Percentiles rank a stretch among this genome's conserved stretches.
Evolutionary conservation across 2,888 invertebrate species (phyloP).

Genomic region (Troilus luridus): DNA sequence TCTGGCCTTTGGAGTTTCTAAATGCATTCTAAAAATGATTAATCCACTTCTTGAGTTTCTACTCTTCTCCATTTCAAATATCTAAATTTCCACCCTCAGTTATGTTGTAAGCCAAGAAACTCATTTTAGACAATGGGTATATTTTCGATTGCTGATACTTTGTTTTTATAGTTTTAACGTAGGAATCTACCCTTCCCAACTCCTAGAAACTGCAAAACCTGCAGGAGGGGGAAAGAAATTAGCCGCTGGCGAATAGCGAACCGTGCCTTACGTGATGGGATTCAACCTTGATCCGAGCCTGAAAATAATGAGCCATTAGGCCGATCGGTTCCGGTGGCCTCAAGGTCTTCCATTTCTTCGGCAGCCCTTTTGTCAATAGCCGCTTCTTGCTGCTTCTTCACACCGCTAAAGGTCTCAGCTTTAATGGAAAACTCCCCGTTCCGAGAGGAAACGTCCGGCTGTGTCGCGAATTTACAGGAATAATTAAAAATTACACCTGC

Average conservation of each 20-base stretch:
- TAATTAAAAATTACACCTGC: background rate
- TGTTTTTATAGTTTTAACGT: too few species aligned
- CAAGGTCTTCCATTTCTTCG: slow-evolving; percentile 29
- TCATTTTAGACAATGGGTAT: too few species aligned
- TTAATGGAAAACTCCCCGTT: background rate
- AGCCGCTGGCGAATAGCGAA: background rate
- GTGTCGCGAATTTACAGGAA: background rate
- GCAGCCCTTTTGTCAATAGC: slow-evolving; percentile 32
- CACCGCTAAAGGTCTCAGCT: background rate
- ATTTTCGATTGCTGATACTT: too few species aligned
- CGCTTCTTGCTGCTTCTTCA: background rate
- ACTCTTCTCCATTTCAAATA: too few species aligned
- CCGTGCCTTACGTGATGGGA: slow-evolving; percentile 32
- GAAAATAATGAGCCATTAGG: background rate
- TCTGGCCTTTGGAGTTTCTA: too few species aligned
- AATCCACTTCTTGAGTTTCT: too few species aligned
- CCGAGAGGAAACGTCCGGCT: background rate
- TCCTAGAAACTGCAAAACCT: background rate
- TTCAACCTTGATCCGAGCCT: background rate
- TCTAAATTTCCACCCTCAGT: too few species aligned
- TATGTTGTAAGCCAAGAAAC: too few species aligned
- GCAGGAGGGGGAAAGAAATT: background rate
- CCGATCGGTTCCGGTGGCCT: slow-evolving; percentile 11
- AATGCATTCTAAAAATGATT: too few species aligned
- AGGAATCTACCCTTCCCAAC: too few species aligned